Conservation (phyloP, 2,113 vertebrate genomes). For the Himantopus leucocephalus region DNA sequence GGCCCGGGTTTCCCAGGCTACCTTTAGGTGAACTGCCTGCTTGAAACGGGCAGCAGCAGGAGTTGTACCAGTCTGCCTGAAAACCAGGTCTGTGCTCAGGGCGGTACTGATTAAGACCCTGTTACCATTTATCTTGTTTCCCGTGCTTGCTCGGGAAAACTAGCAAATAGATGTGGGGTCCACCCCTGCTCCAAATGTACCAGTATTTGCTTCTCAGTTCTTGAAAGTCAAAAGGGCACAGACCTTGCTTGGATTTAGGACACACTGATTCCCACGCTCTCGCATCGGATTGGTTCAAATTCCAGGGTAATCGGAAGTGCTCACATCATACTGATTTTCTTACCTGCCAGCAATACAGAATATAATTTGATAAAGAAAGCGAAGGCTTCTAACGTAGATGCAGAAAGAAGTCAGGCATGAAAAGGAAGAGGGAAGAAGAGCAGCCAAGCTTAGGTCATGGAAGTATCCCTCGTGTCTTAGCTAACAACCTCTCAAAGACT, state of each 20-base stretch:
- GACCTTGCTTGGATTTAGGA: neutral
- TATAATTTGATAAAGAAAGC: neutral
- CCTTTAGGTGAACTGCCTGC: rapidly evolving
- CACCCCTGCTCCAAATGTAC: neutral
- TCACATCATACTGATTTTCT: neutral
- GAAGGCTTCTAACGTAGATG: neutral
- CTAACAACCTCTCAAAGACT: neutral
- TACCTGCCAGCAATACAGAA: neutral
- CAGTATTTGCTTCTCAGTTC: neutral
- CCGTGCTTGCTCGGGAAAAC: neutral
- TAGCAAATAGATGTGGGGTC: neutral
- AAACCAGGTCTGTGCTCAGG: neutral
- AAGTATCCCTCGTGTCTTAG: neutral
- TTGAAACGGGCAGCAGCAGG: neutral
- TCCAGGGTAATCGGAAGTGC: neutral
- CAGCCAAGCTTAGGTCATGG: neutral
- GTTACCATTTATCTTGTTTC: neutral
- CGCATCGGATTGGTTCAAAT: neutral
- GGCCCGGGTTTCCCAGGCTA: neutral
- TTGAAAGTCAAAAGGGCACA: neutral
- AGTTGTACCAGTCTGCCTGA: neutral
- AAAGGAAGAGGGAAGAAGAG: neutral
- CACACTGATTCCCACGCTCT: neutral
- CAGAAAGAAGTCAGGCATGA: neutral
- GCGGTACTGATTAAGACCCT: neutral